Evolutionary conservation across 2,113 vertebrate genomes (phyloP).

Genomic region (Cricetomys ansorgei): DNA sequence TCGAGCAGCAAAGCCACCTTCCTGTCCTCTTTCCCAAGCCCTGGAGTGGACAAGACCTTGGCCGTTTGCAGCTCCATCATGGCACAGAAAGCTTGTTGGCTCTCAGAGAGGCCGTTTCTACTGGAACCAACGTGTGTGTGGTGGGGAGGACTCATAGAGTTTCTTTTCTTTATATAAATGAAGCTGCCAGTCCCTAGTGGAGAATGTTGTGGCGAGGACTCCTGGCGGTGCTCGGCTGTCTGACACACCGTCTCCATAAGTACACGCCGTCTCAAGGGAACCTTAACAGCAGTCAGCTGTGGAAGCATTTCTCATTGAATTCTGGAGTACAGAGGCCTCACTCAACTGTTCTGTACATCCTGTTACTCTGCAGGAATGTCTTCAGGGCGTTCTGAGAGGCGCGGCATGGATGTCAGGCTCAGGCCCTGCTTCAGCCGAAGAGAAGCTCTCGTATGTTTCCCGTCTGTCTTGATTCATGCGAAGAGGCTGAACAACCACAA

Average conservation of each 20-base stretch:
- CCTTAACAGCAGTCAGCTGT: background rate
- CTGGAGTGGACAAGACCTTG: background rate
- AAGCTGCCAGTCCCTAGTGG: background rate
- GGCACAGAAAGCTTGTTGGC: background rate
- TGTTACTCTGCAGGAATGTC: background rate
- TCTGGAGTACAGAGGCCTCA: background rate
- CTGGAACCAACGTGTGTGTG: background rate
- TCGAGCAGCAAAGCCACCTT: background rate
- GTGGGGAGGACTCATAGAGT: background rate
- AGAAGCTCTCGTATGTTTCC: background rate
- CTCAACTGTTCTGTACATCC: background rate
- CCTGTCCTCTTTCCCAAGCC: background rate
- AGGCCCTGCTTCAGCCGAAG: background rate
- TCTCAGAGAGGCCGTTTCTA: background rate
- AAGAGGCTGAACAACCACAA: slow-evolving; percentile 44
- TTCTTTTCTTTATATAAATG: slow-evolving; percentile 22
- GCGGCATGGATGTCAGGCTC: background rate
- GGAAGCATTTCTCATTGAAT: background rate
- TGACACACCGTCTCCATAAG: too few relatives aligned
- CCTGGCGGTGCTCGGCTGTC: background rate
- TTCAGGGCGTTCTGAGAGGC: background rate
- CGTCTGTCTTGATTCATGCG: slow-evolving; percentile 31
- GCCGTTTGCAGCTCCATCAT: background rate
- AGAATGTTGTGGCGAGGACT: background rate
- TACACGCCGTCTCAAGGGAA: background rate